A percentile compares a stretch with the other conserved stretches of the same genome.
Evolutionary conservation across 2,888 invertebrate species (phyloP).

Genomic region (Phoenoteleia sp.): DNA sequence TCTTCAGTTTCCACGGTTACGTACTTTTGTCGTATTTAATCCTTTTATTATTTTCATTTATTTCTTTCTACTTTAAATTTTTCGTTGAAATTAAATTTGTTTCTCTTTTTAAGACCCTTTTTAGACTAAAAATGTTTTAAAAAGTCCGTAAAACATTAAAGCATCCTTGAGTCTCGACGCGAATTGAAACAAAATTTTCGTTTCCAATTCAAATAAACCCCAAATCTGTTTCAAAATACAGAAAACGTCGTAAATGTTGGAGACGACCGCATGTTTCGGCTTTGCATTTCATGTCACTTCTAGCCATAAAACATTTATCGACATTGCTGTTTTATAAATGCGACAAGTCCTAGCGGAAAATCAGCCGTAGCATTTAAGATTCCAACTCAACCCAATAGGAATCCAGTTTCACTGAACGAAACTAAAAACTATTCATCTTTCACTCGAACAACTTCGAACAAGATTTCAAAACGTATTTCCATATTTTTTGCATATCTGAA

Average conservation of each 20-base stretch:
- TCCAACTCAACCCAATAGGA: background rate
- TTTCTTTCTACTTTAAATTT: too few relatives aligned
- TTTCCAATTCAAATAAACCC: background rate
- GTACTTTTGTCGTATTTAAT: too few relatives aligned
- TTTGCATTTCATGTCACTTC: constrained; percentile 17
- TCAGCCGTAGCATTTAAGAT: constrained; percentile 3
- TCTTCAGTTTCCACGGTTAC: too few relatives aligned
- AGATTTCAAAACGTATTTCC: background rate
- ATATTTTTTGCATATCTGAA: too few relatives aligned
- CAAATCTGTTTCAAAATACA: background rate
- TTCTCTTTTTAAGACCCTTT: too few relatives aligned
- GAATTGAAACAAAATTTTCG: too few relatives aligned
- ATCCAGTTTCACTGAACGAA: background rate
- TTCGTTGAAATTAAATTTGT: too few relatives aligned
- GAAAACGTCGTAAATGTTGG: constrained; percentile 2
- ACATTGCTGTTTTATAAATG: constrained; percentile 14
- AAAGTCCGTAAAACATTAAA: too few relatives aligned
- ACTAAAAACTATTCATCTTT: background rate
- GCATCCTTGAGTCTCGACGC: too few relatives aligned
- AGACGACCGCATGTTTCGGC: constrained; percentile 1
- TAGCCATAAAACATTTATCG: constrained; percentile 14
- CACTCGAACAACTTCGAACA: background rate
- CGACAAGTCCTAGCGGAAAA: constrained; percentile 8
- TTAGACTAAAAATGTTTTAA: too few relatives aligned
- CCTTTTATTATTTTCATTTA: too few relatives aligned